Evolutionary conservation across 1,140 invertebrate genomes (phyloP).

Genomic region (Lysiphlebus fabarum): DNA sequence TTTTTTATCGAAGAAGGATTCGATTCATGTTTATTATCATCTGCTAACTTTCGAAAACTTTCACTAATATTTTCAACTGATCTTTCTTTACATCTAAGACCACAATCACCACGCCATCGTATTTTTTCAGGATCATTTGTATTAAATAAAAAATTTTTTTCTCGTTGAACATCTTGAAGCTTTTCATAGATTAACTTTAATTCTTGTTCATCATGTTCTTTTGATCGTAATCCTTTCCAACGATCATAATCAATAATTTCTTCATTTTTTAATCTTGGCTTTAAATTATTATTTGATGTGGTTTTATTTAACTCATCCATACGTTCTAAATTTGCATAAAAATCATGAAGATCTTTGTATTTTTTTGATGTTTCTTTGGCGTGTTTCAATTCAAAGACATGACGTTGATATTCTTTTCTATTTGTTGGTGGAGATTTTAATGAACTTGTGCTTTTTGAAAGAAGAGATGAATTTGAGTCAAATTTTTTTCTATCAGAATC

Average conservation of each 20-base stretch:
- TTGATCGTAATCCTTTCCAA: constrained; percentile 76
- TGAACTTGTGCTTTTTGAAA: constrained; percentile 50
- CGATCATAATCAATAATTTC: constrained; percentile 83
- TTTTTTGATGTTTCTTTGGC: constrained; percentile 71
- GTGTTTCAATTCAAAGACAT: constrained; percentile 70
- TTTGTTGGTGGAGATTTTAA: constrained; percentile 49
- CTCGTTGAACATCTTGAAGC: constrained; percentile 72
- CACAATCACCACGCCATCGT: constrained; percentile 73
- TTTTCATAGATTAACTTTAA: constrained; percentile 74
- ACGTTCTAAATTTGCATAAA: constrained; percentile 82
- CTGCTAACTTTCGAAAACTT: constrained; percentile 62
- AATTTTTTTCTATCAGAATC: constrained; percentile 32
- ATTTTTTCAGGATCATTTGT: constrained; percentile 68
- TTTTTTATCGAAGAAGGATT: too few species aligned
- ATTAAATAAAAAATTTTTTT: constrained; percentile 80
- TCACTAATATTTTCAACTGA: constrained; percentile 81
- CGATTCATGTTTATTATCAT: constrained; percentile 51
- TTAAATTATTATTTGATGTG: constrained; percentile 67
- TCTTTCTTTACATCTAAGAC: constrained; percentile 77
- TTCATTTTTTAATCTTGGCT: constrained; percentile 67
- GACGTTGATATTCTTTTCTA: constrained; percentile 65
- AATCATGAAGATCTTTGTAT: constrained; percentile 81
- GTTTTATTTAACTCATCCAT: constrained; percentile 77
- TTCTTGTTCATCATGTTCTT: constrained; percentile 79
- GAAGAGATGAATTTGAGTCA: constrained; percentile 44